These are phyloP conservation scores for Timema cristinae DNA, from an alignment of 2,888 invertebrate genomes.

Conservation along the genomic window DNA sequence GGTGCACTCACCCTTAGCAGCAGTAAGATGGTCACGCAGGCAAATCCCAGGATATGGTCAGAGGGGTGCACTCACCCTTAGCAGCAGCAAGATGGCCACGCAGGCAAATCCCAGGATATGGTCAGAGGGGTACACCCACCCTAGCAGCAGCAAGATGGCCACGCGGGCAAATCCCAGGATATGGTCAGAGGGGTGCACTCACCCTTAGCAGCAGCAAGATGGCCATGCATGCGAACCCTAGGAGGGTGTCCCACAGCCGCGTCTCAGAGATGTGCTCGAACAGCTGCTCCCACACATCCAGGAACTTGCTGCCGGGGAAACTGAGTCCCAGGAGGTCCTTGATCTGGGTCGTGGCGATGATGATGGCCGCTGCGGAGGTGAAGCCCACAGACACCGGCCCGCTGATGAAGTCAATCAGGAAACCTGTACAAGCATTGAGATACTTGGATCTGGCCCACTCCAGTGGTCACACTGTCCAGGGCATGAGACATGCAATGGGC, in stretches of 20 bases:
- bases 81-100: slow-evolving; percentile 62
- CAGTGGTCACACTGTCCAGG: too few relatives aligned
- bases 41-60: slow-evolving; percentile 57
- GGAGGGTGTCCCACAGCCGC: slow-evolving; percentile 62
- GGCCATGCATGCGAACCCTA: slow-evolving; percentile 66
- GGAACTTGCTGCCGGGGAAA: slow-evolving; percentile 65
- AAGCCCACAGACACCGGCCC: slow-evolving; percentile 79
- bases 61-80: slow-evolving; percentile 55
- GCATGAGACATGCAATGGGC: not conserved
- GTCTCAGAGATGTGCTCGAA: slow-evolving; percentile 68
- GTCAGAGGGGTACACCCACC: slow-evolving; percentile 51
- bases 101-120: slow-evolving; percentile 63
- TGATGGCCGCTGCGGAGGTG: slow-evolving; percentile 77
- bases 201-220: slow-evolving; percentile 67
- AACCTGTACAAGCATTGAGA: slow-evolving; percentile 52
- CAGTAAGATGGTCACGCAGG: slow-evolving; percentile 65
- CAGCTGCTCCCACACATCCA: slow-evolving; percentile 66
- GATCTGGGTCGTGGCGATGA: slow-evolving; percentile 75
- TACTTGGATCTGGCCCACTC: not conserved
- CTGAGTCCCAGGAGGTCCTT: slow-evolving; percentile 69
- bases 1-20: slow-evolving; percentile 58
- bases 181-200: slow-evolving; percentile 36
- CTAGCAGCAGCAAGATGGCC: slow-evolving; percentile 62
- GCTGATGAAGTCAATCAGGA: slow-evolving; percentile 78
- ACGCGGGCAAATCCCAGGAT: slow-evolving; percentile 67